phyloP scores from a whole-genome alignment of 2,797 vertebrate genomes.

The Xenentodon cancila region DNA sequence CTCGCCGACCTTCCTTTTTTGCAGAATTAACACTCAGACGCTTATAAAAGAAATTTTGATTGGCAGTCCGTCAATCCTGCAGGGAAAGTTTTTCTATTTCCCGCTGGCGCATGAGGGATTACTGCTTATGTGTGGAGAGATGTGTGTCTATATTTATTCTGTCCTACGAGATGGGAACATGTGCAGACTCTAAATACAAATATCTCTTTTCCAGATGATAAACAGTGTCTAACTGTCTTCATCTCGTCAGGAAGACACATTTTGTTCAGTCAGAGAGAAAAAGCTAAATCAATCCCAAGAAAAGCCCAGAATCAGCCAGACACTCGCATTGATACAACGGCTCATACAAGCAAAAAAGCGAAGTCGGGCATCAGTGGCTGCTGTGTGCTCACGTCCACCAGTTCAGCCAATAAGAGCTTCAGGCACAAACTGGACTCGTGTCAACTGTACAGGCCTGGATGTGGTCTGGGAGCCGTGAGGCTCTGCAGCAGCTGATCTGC shows the following conservation, averaged over 20 bases:
- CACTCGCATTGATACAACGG: neutral
- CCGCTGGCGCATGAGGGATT: slow-evolving; percentile 2
- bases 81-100: neutral
- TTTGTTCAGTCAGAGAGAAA: neutral
- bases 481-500: no score
- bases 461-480: no score
- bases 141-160: neutral
- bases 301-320: neutral
- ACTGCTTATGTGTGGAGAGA: neutral
- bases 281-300: neutral
- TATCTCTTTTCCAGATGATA: slow-evolving; percentile 3
- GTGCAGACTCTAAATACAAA: neutral
- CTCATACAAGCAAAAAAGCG: neutral
- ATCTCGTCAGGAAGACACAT: neutral
- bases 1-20: neutral
- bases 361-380: neutral
- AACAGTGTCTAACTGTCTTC: slow-evolving; percentile 6
- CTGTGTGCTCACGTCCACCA: no score
- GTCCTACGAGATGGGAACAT: slow-evolving; percentile 2
- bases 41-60: neutral
- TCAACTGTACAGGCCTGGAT: no score
- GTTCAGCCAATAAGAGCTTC: no score
- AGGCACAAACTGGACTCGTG: no score
- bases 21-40: neutral
- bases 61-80: neutral